These are phyloP conservation scores for Ivindomyrus marchei DNA, from an alignment of 2,113 vertebrate genomes.

Conservation along the genomic window DNA sequence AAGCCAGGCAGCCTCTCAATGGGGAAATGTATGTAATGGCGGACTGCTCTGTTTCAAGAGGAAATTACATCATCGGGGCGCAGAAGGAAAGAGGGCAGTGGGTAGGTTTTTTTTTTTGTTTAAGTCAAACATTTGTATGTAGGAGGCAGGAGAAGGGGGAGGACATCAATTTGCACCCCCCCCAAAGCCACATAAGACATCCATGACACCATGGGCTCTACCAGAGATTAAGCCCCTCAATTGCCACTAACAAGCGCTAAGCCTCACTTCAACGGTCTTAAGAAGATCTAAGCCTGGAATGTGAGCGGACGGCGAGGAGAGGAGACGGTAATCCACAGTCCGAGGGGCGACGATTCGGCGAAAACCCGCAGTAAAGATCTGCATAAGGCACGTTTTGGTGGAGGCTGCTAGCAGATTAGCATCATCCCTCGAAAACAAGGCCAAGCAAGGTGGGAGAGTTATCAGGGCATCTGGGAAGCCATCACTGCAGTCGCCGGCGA, in stretches of 20 bases:
- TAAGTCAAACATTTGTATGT: not conserved
- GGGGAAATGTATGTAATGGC: not conserved
- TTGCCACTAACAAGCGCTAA: slow-evolving; percentile 23
- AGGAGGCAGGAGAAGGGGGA: not conserved
- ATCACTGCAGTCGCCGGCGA: not conserved
- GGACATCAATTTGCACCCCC: not conserved
- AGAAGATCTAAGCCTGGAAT: slow-evolving; percentile 30
- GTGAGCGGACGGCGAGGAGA: not conserved
- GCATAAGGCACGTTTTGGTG: not conserved
- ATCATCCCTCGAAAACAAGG: too few species aligned
- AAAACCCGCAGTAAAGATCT: not conserved
- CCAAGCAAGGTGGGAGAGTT: not conserved
- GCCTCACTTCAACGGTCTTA: slow-evolving; percentile 29
- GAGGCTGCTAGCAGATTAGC: not conserved
- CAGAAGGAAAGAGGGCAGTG: not conserved
- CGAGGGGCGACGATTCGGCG: not conserved
- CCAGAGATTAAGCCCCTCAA: not conserved
- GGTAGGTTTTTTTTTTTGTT: not conserved
- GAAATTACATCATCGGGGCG: not conserved
- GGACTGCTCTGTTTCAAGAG: not conserved
- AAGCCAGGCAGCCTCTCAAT: not conserved
- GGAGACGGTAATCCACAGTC: not conserved
- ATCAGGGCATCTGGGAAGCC: not conserved
- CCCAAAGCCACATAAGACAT: not conserved
- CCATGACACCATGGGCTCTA: not conserved